Conservation (phyloP, 1,140 invertebrate genomes). For the Papilio glaucus region DNA sequence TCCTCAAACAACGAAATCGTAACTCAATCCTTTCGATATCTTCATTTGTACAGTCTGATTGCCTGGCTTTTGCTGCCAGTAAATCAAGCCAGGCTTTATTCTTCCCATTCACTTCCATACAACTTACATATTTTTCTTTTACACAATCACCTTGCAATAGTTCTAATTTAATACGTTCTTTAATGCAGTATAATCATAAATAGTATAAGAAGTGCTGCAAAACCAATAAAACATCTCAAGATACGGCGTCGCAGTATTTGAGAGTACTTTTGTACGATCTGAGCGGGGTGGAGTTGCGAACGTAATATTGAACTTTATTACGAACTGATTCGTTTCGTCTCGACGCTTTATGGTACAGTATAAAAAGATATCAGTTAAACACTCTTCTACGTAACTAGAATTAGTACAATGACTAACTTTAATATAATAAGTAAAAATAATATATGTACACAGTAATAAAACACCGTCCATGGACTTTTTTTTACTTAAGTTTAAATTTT, state of each 20-base stretch:
- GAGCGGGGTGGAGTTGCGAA: constrained; percentile 11
- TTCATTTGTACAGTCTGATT: no score
- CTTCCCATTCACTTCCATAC: no score
- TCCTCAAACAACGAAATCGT: no score
- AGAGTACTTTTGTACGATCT: not conserved
- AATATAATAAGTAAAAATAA: no score
- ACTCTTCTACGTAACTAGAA: not conserved
- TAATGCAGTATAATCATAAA: not conserved
- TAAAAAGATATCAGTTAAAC: constrained; percentile 9
- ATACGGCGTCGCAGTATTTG: not conserved
- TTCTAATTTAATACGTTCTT: no score
- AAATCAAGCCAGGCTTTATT: no score
- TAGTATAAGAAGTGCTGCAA: constrained; percentile 10
- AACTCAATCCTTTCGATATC: no score
- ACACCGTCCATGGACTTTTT: not conserved
- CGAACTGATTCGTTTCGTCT: constrained; percentile 24
- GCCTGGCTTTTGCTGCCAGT: no score
- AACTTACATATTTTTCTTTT: no score
- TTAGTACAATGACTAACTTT: no score
- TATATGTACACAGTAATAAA: no score
- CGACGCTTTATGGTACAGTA: constrained; percentile 1
- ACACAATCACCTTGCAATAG: no score
- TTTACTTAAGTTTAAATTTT: not conserved
- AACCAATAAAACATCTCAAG: constrained; percentile 20
- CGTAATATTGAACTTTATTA: constrained; percentile 23